phyloP scores from a whole-genome alignment of 2,113 vertebrate species.

The Dissostichus mawsoni region DNA sequence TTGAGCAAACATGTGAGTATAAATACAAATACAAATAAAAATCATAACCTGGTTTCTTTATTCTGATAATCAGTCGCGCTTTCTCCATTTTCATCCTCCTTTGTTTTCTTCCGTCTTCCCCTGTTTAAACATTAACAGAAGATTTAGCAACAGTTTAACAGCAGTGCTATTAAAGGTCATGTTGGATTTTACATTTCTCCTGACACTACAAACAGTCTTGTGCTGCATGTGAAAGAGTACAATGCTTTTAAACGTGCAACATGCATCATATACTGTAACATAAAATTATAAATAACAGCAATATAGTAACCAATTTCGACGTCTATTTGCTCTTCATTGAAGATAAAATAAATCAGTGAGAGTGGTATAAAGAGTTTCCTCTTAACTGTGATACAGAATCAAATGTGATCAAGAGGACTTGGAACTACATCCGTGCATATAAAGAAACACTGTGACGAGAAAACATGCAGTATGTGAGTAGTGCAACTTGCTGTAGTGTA shows the following conservation, averaged over 20 bases:
- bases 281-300: too few species aligned
- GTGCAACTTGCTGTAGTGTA: too few species aligned
- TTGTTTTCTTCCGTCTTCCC: conserved; percentile 16
- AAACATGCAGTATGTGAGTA: background rate
- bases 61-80: background rate
- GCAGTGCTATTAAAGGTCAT: background rate
- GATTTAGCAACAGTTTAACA: background rate
- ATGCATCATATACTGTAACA: too few species aligned
- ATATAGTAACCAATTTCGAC: too few species aligned
- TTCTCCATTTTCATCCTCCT: conserved; percentile 5
- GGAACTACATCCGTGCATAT: background rate
- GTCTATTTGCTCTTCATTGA: too few species aligned
- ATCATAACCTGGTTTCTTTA: conserved; percentile 58
- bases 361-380: background rate
- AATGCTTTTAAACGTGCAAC: too few species aligned
- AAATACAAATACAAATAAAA: background rate
- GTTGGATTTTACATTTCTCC: too few species aligned
- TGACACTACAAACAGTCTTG: too few species aligned
- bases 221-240: too few species aligned
- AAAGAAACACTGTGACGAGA: background rate
- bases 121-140: conserved; percentile 48
- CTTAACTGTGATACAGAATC: background rate
- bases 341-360: background rate
- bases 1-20: background rate
- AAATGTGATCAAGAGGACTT: background rate